phyloP scores from a whole-genome alignment of 2,888 invertebrate genomes.

The Frankliniella intonsa region DNA sequence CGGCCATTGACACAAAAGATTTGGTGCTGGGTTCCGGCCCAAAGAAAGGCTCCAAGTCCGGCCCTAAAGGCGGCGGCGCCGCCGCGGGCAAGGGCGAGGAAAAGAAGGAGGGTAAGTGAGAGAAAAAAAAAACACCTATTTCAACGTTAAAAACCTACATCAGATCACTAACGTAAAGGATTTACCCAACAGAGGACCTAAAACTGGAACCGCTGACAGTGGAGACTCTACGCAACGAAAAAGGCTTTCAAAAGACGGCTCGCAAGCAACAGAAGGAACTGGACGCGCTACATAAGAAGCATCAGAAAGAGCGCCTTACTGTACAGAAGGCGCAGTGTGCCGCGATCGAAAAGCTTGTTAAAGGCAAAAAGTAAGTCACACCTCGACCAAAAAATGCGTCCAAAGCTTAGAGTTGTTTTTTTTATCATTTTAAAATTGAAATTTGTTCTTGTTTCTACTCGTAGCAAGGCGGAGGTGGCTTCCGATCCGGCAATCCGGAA shows the following conservation, averaged over 20 bases:
- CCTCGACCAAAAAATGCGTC: background rate
- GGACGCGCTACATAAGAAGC: slow-evolving; percentile 85
- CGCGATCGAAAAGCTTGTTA: slow-evolving; percentile 88
- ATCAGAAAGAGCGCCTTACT: slow-evolving; percentile 83
- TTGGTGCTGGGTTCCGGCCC: slow-evolving; percentile 37
- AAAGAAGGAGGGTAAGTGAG: slow-evolving; percentile 61
- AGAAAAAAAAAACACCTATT: background rate
- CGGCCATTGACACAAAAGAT: slow-evolving; percentile 50
- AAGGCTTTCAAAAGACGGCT: slow-evolving; percentile 84
- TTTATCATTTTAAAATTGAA: slow-evolving; percentile 28
- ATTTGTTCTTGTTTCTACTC: slow-evolving; percentile 37
- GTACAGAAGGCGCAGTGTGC: slow-evolving; percentile 89
- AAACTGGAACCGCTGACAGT: slow-evolving; percentile 89
- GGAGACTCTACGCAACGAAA: slow-evolving; percentile 80
- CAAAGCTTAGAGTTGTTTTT: slow-evolving; percentile 20
- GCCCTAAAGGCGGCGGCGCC: slow-evolving; percentile 53
- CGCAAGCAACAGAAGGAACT: slow-evolving; percentile 95
- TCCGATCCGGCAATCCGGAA: slow-evolving; percentile 72
- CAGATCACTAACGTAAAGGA: background rate
- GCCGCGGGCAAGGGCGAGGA: slow-evolving; percentile 56
- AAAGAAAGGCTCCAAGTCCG: slow-evolving; percentile 41
- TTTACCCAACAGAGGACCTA: slow-evolving; percentile 47
- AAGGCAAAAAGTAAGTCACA: slow-evolving; percentile 77
- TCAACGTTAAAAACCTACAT: no score
- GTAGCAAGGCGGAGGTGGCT: slow-evolving; percentile 74